Evolutionary conservation across 2,888 invertebrate genomes (phyloP), one percentile per base, ranked within the genome.

Genomic region (Blomia tropicalis): DNA sequence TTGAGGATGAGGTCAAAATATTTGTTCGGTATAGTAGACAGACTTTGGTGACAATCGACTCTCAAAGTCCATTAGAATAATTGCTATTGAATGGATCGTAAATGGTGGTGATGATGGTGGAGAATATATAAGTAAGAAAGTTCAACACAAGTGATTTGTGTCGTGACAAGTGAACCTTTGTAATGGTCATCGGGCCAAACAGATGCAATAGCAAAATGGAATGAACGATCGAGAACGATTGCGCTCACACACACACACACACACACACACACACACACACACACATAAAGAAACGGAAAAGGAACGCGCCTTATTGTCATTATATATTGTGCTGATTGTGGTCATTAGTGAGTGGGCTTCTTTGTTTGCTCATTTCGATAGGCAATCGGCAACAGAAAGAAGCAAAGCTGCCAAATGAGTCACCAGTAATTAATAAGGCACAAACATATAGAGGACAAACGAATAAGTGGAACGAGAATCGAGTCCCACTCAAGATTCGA

Each of bases 141-240:
- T 14, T 7, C 51, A 41, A 19, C 7, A 25, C 7, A 27, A 47
- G 51, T 47, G 51, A 47, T 47, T 47, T 47, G 51, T 47, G 51
- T 47, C 51, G 51, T 47, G 51, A 47, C 51, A 47, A 47, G 51
- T 47, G 51, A n/a, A 47, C 51, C 27, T 47, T 47, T 47, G 51
- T 47, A 47, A 47, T 47, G 51, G 51, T 47, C 51, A 47, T 14
- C 27, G 22, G 41, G n/a, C 7, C 36, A 17, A 36, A 7, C 36
- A 36, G 36, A 36, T 36, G 36, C 36, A 36, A 36, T 7, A 17
- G 7, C 36, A 17, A 36, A n/a, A n/a, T n/a, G n/a, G n/a, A n/a
- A n/a, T n/a, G n/a, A n/a, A n/a, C n/a, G n/a, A n/a, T n/a, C n/a
- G n/a, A n/a, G n/a, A n/a, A n/a, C n/a, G n/a, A n/a, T n/a, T n/a